These are phyloP conservation scores for Madoqua kirkii DNA, from an alignment of 2,113 vertebrate species.

Conservation along the genomic window DNA sequence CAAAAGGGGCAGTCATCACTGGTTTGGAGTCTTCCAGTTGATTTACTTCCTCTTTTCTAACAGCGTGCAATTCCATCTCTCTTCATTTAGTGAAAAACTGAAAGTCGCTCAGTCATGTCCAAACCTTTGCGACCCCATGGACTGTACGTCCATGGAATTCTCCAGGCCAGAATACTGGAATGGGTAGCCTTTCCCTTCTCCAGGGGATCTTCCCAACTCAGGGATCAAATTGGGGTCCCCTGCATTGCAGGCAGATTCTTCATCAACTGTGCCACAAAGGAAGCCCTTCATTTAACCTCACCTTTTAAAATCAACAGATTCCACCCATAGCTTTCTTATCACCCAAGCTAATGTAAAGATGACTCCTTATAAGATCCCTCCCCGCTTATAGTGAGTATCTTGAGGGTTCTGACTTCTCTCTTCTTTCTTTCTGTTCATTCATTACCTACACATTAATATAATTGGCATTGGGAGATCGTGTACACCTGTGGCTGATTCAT, in stretches of 20 bases:
- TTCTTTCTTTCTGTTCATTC: too few relatives aligned
- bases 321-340: not conserved
- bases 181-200: not conserved
- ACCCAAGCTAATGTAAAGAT: not conserved
- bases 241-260: not conserved
- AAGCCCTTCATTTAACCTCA: not conserved
- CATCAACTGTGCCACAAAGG: not conserved
- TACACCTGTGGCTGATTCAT: too few relatives aligned
- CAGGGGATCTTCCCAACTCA: not conserved
- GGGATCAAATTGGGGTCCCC: not conserved
- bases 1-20: not conserved
- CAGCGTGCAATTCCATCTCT: not conserved
- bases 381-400: not conserved
- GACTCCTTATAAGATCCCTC: not conserved
- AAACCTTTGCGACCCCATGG: fast-evolving
- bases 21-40: not conserved
- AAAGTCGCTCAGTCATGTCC: not conserved
- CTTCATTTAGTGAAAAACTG: not conserved
- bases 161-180: not conserved
- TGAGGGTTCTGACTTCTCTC: not conserved
- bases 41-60: not conserved
- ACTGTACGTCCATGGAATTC: not conserved
- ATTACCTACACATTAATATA: not conserved
- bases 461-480: too few relatives aligned
- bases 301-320: not conserved